Conservation (phyloP, 1,140 invertebrate species). For the Doryteuthis pealeii region DNA sequence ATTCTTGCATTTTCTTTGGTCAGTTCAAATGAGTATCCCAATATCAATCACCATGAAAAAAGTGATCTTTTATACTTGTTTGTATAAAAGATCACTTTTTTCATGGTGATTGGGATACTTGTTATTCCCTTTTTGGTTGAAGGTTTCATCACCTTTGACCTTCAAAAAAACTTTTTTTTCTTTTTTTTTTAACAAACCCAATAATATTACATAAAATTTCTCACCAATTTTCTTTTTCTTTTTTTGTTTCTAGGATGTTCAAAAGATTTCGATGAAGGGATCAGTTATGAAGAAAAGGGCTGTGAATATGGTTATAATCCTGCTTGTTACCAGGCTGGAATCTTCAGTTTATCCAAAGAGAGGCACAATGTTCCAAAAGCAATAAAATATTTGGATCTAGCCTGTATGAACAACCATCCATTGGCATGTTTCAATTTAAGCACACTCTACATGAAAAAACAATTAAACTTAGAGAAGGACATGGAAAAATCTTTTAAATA, state of each 20-base stretch:
- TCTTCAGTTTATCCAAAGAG: conserved; percentile 64
- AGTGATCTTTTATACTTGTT: too few relatives aligned
- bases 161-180: too few relatives aligned
- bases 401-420: conserved; percentile 69
- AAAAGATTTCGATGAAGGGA: conserved; percentile 58
- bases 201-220: too few relatives aligned
- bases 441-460: conserved; percentile 72
- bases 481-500: conserved; percentile 75
- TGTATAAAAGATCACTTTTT: too few relatives aligned
- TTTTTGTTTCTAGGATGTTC: conserved; percentile 35
- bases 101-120: too few relatives aligned
- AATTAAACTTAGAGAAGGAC: conserved; percentile 66
- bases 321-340: conserved; percentile 75
- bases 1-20: too few relatives aligned
- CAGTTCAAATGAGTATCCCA: too few relatives aligned
- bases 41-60: too few relatives aligned
- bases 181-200: too few relatives aligned
- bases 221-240: too few relatives aligned
- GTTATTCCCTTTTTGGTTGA: too few relatives aligned
- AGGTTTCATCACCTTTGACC: too few relatives aligned
- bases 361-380: conserved; percentile 61
- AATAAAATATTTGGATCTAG: conserved; percentile 70
- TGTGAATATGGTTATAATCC: conserved; percentile 72
- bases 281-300: conserved; percentile 76
- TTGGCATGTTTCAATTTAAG: conserved; percentile 81